Base-by-base conservation (phyloP, 2,797 vertebrate species). In the Prunella strophiata region DNA sequence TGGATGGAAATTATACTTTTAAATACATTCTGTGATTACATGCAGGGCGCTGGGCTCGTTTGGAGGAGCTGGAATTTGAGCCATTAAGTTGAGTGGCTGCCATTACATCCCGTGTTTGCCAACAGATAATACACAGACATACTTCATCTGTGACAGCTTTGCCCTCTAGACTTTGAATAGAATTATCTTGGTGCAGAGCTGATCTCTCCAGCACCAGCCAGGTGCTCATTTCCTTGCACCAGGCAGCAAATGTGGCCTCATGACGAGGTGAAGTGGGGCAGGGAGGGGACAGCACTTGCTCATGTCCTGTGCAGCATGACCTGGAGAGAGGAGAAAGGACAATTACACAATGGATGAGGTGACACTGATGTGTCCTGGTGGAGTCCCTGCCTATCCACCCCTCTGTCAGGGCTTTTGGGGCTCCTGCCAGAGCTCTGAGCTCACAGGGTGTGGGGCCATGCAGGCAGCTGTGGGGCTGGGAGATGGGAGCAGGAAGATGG, bases 1-100 rank as follows among this genome's bases (percentile, higher is more conserved):
- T n/a, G 88, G 79, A 83, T 93, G 92, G 72, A 83, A 97, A 93
- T 96, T 68, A 87, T 62, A 71, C 91, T 95, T 97, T 96, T 78
- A 92, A 95, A 96, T 96, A 10, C 52, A 34, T 74, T 17, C 72
- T 65, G 89, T 88, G 96, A 91, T 94, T 88, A 30, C 85, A 72
- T 47, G 42, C 65, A 65, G 86, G 14, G 81, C 4, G 34, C 58
- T 61, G 85, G 58, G 72, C 92, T 92, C 57, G 5, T 89, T 88
- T 71, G 89, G 81, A 91, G 94, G 66, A 94, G 73, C 75, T 88
- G 89, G 75, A 94, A 85, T 50, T 65, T 9, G 8, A 92, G 78
- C 84, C 78, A 85, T 92, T 82, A 83, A 75, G 87, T 66, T 91
- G 95, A 96, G 89, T 88, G 92, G 81, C 91, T 96, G 91, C 91